Evolutionary conservation across 2,113 vertebrate genomes (phyloP), one percentile per base, ranked within the genome.

Genomic region (Indri indri): DNA sequence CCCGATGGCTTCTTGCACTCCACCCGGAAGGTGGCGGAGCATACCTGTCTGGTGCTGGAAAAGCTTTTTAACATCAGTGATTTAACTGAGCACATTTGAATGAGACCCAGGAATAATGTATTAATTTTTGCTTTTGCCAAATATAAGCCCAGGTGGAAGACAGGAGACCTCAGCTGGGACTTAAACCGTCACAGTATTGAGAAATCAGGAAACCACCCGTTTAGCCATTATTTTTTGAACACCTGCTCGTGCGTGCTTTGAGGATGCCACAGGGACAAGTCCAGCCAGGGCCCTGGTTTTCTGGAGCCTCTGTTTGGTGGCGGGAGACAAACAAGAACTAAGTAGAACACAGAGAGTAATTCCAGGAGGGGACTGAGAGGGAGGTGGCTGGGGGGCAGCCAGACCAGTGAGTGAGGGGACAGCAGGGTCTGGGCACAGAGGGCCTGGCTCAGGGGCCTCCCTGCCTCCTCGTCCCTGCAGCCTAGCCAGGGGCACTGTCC

Each of bases 41-140:
- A 3, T 88, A 93, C 85, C 95, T 94, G 94, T 54, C 81, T 97
- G 89, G 74, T 96, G 74, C 97, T 92, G 65, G 95, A 94, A 98
- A 92, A 79, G 83, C 42, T 83, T 97, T 95, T 97, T 95, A 90
- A 91, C 59, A 20, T 86, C 88, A 20, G 47, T 97, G 59, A 86
- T 97, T 97, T 96, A 95, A 95, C 45, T 22, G 40, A 95, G 50
- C 61, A 96, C 59, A 80, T 91, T n/a, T 83, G 85, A 88, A 96
- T 80, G 82, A 84, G 96, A 92, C 20, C n/a, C 16, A 94, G 79
- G 90, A 93, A 95, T 94, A 96, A 66, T 83, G 32, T 86, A 95
- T 88, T 95, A 88, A 88, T 71, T 96, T 96, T 91, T 90, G 52
- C 74, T 94, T 95, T 92, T 83, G 77, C 95, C 32, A 91, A 82